Base-by-base conservation (phyloP, 2,797 vertebrate species). In the Corythornis leucogaster region DNA sequence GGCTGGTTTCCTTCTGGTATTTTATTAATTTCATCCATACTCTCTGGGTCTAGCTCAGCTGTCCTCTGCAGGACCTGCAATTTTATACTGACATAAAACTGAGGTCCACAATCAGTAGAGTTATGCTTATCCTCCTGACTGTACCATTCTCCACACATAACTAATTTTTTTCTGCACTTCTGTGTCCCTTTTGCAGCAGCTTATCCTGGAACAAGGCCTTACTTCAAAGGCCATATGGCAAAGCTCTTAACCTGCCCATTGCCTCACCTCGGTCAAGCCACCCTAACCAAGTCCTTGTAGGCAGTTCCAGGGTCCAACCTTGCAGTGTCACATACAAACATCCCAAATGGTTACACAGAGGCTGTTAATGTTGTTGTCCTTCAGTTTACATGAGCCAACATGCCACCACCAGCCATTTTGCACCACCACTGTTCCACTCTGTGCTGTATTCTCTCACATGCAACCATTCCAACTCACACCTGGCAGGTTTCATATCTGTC, bases 301-400 rank as follows among this genome's bases (percentile, higher is more conserved):
- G 38, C 74, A 78, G 31, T 15, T 7, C 17, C 40, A 8, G 42
- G 11, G 3, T 28, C 53, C 45, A 8, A 25, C 73, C 43, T 6
- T 85, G 66, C 46, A 67, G 67, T 9, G 8, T 26, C 71, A 24
- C 4, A 0, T 55, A 12, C 8, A 75, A 57, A 61, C n/a, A 0
- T n/a, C 15, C 30, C 50, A 26, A 22, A 12, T 40, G 35, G 5
- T 43, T 50, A 16, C 87, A 35, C 28, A 51, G 31, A 69, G 81
- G 55, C 51, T 62, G 55, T 62, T 54, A 43, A n/a, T 4, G 26
- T 42, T 28, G 40, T 2, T 12, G 20, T 38, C 70, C 59, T 48
- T 8, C 43, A 31, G 28, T 22, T 67, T 18, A 19, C 19, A 1
- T 4, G 42, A 4, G 3, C 61, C 63, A 43, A 45, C 3, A 0